Conservation (phyloP, 2,888 invertebrate species). For the Pseudeuparius sepicola region DNA sequence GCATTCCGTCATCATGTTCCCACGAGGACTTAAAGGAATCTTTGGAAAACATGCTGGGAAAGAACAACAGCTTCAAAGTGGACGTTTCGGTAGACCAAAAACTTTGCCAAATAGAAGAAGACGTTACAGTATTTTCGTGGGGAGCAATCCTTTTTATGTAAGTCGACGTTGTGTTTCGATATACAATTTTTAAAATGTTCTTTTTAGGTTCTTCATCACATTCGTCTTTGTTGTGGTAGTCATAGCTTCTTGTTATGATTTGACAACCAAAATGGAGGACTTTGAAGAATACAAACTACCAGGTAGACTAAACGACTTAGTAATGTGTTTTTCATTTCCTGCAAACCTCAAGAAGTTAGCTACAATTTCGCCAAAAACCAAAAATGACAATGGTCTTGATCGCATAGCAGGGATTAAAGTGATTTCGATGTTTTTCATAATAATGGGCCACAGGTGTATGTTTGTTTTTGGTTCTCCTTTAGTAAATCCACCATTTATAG, state of each 20-base stretch:
- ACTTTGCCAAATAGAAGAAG: slow-evolving; percentile 17
- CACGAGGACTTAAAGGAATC: slow-evolving; percentile 40
- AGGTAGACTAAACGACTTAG: slow-evolving; percentile 26
- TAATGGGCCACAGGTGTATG: slow-evolving; percentile 31
- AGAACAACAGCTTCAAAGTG: slow-evolving; percentile 11
- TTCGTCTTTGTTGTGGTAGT: slow-evolving; percentile 18
- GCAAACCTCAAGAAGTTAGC: slow-evolving; percentile 29
- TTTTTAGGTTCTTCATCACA: slow-evolving; percentile 19
- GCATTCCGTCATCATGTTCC: slow-evolving; percentile 48
- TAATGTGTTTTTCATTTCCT: slow-evolving; percentile 29
- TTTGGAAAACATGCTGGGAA: slow-evolving; percentile 1
- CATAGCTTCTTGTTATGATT: slow-evolving; percentile 24
- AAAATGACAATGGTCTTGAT: slow-evolving; percentile 25
- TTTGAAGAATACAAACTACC: slow-evolving; percentile 18
- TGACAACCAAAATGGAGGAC: slow-evolving; percentile 20
- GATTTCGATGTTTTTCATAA: slow-evolving; percentile 29
- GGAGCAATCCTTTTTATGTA: slow-evolving; percentile 19
- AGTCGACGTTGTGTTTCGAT: too few species aligned
- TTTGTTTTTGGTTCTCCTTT: slow-evolving; percentile 29
- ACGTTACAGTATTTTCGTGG: neutral
- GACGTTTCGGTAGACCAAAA: slow-evolving; percentile 13
- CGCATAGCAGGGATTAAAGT: slow-evolving; percentile 29
- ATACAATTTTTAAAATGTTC: too few species aligned
- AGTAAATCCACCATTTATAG: slow-evolving; percentile 27
- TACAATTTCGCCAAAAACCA: slow-evolving; percentile 17